Percentiles rank a stretch among this genome's conserved stretches.
Evolutionary conservation across 2,797 vertebrate genomes (phyloP).

Genomic region (Xenentodon cancila): DNA sequence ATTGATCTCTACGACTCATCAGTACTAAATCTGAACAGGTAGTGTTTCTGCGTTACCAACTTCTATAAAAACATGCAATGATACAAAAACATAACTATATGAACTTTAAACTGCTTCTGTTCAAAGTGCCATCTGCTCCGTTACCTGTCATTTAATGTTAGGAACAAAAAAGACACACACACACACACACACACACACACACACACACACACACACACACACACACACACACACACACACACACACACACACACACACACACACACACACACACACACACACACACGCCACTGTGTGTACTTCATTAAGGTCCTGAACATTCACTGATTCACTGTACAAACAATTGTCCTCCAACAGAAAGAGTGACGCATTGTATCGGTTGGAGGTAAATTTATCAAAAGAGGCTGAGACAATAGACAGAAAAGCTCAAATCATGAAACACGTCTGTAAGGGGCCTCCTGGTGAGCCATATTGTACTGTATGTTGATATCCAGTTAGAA

Average conservation of each 20-base stretch:
- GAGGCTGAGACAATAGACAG: constrained; percentile 74
- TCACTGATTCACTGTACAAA: constrained; percentile 61
- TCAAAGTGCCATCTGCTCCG: constrained; percentile 55
- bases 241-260: constrained; percentile 27
- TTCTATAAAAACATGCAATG: constrained; percentile 46
- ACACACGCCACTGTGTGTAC: constrained; percentile 62
- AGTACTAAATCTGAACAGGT: no score
- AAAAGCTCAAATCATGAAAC: constrained; percentile 74
- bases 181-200: constrained; percentile 24
- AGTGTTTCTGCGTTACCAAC: no score
- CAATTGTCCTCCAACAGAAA: constrained; percentile 78
- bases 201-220: no score
- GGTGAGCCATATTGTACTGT: constrained; percentile 77
- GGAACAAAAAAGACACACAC: constrained; percentile 25
- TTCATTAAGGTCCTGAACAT: constrained; percentile 73
- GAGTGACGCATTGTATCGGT: constrained; percentile 80
- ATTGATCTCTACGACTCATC: no score
- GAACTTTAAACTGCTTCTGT: constrained; percentile 57
- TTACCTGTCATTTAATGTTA: constrained; percentile 76
- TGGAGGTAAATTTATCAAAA: constrained; percentile 81
- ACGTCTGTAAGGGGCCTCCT: constrained; percentile 71
- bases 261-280: no score
- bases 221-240: constrained; percentile 23
- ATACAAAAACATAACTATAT: constrained; percentile 67
- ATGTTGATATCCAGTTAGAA: constrained; percentile 68